These are phyloP conservation scores for Hyperoplus lanceolatus DNA, from an alignment of 2,797 vertebrate genomes.

Conservation along the genomic window DNA sequence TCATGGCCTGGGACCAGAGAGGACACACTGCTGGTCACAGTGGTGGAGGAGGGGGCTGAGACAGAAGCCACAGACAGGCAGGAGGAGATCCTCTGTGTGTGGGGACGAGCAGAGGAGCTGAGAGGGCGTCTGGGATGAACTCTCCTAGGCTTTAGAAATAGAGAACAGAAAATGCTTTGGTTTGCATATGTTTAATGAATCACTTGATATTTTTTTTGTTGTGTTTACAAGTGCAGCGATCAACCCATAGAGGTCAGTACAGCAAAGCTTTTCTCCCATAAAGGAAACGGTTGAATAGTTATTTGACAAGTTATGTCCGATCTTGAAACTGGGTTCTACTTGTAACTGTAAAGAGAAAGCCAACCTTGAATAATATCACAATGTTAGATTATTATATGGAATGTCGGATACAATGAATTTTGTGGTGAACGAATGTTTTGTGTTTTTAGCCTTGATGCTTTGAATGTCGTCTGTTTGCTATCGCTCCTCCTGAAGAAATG, in stretches of 20 bases:
- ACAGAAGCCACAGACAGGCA: constrained; percentile 73
- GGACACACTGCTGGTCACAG: constrained; percentile 68
- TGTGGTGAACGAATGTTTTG: not conserved
- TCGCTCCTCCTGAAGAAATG: not conserved
- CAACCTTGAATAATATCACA: not conserved
- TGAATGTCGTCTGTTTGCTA: not conserved
- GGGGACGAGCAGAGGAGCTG: constrained; percentile 34
- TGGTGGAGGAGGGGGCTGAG: constrained; percentile 51
- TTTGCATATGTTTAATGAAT: not conserved
- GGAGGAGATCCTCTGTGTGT: constrained; percentile 52
- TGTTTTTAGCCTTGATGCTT: not conserved
- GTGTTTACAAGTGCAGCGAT: not conserved
- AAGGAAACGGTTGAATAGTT: not conserved
- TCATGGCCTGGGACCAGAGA: constrained; percentile 69
- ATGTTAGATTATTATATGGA: not conserved
- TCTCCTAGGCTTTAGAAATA: constrained; percentile 16
- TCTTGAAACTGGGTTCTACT: not conserved
- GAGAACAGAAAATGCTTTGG: no score
- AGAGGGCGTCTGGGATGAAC: constrained; percentile 31
- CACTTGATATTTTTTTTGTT: not conserved
- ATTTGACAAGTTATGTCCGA: no score
- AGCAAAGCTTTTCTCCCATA: constrained; percentile 32
- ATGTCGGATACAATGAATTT: not conserved
- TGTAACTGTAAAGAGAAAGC: not conserved
- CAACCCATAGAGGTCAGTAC: constrained; percentile 53